Base-by-base conservation (phyloP, 1,140 invertebrate genomes). In the Drusus annulatus region DNA sequence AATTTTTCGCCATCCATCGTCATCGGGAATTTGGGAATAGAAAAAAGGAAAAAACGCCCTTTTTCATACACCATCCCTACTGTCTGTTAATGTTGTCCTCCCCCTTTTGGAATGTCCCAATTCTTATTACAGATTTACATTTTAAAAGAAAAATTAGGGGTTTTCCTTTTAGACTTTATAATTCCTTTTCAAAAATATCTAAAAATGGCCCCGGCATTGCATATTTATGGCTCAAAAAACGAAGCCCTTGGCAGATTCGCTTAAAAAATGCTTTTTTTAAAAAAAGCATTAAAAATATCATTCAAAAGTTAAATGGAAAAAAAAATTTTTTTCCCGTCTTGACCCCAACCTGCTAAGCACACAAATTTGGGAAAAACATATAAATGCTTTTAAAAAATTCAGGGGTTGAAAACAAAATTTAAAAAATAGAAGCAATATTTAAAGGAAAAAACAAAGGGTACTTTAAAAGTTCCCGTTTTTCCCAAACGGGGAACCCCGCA, bases 1-100 rank as follows among this genome's bases (percentile, higher is more conserved):
- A 80, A 80, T n/a, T n/a, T 81, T 81, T 79, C 76, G 68, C 52
- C 54, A 21, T 73, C 73, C 36, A 45, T 56, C 75, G 73, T 19
- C 68, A 51, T 81, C 63, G 63, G 23, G 58, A 77, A 81, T 17
- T 45, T n/a, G n/a, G 36, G 36, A 45, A 45, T n/a, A 68, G 21
- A 10, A 56, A 54, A 51, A 2, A 10, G 76, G 71, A 65, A 80
- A 25, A 63, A 25, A 19, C 19, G 50, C 31, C 62, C 8, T 28
- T 65, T 31, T 25, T 65, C 62, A 45, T 31, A 65, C 16, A 2
- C 36, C 36, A 10, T 45, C 10, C 36, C 36, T 45, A 45, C 31
- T 45, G 36, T 10, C 36, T 45, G 36, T 45, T 45, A 8, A 45
- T 45, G 36, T 13, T 45, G 36, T 45, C 36, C 13, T 8, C 36